Conservation (phyloP, 1,140 invertebrate species). For the Cataglyphis hispanica region DNA sequence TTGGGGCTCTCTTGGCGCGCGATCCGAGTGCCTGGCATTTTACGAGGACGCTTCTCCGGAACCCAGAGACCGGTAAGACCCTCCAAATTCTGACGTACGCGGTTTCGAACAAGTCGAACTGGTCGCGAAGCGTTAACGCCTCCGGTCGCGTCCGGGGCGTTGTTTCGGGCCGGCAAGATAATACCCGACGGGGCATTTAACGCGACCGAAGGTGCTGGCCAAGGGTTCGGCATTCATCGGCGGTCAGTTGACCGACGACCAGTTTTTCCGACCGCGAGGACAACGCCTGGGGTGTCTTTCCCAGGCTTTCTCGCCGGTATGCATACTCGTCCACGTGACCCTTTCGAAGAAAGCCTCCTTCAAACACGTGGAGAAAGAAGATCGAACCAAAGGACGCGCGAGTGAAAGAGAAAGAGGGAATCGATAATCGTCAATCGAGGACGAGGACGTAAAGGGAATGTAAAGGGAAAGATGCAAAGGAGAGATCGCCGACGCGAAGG, state of each 20-base stretch:
- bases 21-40: not conserved
- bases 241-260: conserved; percentile 66
- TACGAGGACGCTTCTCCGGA: conserved; percentile 39
- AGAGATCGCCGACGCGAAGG: conserved; percentile 33
- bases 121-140: conserved; percentile 60
- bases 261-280: conserved; percentile 69
- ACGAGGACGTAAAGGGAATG: not conserved
- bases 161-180: conserved; percentile 65
- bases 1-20: conserved; percentile 3
- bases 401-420: conserved; percentile 31
- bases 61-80: conserved; percentile 67
- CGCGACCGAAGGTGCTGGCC: conserved; percentile 29
- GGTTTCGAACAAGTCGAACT: conserved; percentile 48
- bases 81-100: conserved; percentile 38
- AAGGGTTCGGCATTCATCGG: conserved; percentile 59
- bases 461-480: conserved; percentile 31
- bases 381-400: not conserved
- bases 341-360: conserved; percentile 12
- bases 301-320: conserved; percentile 22
- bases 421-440: conserved; percentile 21
- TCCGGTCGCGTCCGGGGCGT: conserved; percentile 54
- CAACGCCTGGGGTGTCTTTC: conserved; percentile 44
- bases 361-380: conserved; percentile 19
- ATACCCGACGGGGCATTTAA: conserved; percentile 55
- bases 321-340: conserved; percentile 19